These are phyloP conservation scores for Lasiommata megera DNA, from an alignment of 2,888 invertebrate genomes.

Conservation along the genomic window DNA sequence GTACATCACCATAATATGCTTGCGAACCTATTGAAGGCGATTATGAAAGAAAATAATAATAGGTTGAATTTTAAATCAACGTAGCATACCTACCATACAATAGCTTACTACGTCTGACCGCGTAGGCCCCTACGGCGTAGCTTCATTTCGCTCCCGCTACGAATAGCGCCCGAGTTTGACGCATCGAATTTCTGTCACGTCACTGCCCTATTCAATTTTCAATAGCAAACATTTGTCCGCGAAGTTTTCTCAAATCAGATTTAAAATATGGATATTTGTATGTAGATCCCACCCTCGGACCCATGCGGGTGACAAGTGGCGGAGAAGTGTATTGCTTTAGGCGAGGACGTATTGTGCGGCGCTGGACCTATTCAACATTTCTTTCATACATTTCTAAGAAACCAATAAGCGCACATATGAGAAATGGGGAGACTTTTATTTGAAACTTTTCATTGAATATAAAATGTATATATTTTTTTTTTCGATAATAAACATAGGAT, in stretches of 20 bases:
- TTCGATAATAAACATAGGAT: not conserved
- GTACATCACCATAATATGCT: no score
- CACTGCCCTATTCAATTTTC: constrained; percentile 72
- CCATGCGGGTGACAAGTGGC: constrained; percentile 66
- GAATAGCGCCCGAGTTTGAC: constrained; percentile 15
- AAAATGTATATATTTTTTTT: not conserved
- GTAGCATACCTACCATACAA: no score
- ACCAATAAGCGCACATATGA: constrained; percentile 28
- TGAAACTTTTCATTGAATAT: constrained; percentile 8
- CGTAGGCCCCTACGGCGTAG: constrained; percentile 34
- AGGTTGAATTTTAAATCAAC: no score
- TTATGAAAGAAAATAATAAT: no score
- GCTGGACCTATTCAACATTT: constrained; percentile 51
- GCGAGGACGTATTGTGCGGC: constrained; percentile 51
- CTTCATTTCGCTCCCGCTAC: constrained; percentile 31
- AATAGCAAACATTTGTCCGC: constrained; percentile 78
- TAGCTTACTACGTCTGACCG: not conserved
- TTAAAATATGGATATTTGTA: constrained; percentile 78
- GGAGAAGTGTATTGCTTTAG: constrained; percentile 44
- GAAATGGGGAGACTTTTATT: constrained; percentile 22
- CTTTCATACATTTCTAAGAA: constrained; percentile 38
- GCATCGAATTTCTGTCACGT: constrained; percentile 68
- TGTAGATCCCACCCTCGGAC: constrained; percentile 66
- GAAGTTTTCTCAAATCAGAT: constrained; percentile 73
- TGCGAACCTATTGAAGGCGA: no score